A percentile compares a stretch with the other conserved stretches of the same genome.
phyloP scores from a whole-genome alignment of 1,140 invertebrate genomes.

The Dendrolimus punctatus region DNA sequence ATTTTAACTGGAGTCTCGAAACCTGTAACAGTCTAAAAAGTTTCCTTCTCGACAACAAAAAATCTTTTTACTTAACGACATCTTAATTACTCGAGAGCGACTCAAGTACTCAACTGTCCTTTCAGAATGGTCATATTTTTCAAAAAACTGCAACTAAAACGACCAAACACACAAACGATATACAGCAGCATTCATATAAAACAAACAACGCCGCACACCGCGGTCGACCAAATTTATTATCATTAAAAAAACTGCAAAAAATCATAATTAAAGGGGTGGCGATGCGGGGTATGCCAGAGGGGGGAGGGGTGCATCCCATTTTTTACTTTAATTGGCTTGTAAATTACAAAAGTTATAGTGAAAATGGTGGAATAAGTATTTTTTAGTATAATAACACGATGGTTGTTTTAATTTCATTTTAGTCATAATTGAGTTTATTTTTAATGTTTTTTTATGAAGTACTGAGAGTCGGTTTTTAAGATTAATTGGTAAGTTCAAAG shows the following conservation, averaged over 20 bases:
- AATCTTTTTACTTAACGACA: too few relatives aligned
- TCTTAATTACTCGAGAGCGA: too few relatives aligned
- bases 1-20: too few relatives aligned
- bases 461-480: too few relatives aligned
- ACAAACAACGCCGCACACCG: constrained; percentile 10
- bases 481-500: too few relatives aligned
- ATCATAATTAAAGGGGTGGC: constrained; percentile 65
- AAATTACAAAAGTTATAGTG: constrained; percentile 65
- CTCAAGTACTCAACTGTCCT: too few relatives aligned
- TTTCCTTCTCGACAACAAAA: too few relatives aligned
- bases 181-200: not conserved
- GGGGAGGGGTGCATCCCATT: constrained; percentile 43
- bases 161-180: too few relatives aligned
- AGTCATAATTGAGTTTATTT: not conserved
- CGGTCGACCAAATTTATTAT: constrained; percentile 47
- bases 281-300: constrained; percentile 10
- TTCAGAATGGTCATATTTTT: too few relatives aligned
- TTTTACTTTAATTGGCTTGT: constrained; percentile 69
- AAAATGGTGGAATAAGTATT: constrained; percentile 32
- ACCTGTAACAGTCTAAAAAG: too few relatives aligned
- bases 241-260: constrained; percentile 64
- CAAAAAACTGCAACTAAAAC: too few relatives aligned
- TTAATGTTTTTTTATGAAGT: too few relatives aligned
- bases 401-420: constrained; percentile 1
- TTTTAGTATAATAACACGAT: constrained; percentile 1